phyloP scores from a whole-genome alignment of 2,113 vertebrate genomes.

The Strix uralensis region DNA sequence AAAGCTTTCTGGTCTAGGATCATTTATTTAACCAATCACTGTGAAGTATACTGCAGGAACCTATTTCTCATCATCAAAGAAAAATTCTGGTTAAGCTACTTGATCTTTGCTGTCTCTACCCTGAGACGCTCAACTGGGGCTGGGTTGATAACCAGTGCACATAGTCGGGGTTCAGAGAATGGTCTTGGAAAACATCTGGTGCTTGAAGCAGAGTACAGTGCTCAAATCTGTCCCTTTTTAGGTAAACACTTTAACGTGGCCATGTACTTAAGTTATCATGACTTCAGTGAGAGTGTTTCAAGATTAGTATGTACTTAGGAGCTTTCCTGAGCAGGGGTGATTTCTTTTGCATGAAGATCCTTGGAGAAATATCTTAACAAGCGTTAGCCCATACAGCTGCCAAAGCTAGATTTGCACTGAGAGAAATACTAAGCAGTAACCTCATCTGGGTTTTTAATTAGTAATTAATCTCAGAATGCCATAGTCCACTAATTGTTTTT shows the following conservation, averaged over 20 bases:
- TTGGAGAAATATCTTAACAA: not conserved
- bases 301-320: not conserved
- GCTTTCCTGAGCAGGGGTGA: not conserved
- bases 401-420: not conserved
- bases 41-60: not conserved
- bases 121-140: not conserved
- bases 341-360: not conserved
- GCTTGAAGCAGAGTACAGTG: not conserved
- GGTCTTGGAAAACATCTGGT: not conserved
- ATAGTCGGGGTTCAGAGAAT: not conserved
- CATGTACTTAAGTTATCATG: not conserved
- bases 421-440: not conserved
- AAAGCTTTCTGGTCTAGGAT: not conserved
- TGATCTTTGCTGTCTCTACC: not conserved
- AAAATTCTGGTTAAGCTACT: not conserved
- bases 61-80: not conserved
- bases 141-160: not conserved
- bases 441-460: constrained; percentile 17
- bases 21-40: not conserved
- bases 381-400: not conserved
- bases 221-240: not conserved
- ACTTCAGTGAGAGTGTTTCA: not conserved
- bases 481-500: not conserved
- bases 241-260: constrained; percentile 30
- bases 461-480: not conserved